phyloP scores from a whole-genome alignment of 2,797 vertebrate genomes.

The Darevskia mixta region DNA sequence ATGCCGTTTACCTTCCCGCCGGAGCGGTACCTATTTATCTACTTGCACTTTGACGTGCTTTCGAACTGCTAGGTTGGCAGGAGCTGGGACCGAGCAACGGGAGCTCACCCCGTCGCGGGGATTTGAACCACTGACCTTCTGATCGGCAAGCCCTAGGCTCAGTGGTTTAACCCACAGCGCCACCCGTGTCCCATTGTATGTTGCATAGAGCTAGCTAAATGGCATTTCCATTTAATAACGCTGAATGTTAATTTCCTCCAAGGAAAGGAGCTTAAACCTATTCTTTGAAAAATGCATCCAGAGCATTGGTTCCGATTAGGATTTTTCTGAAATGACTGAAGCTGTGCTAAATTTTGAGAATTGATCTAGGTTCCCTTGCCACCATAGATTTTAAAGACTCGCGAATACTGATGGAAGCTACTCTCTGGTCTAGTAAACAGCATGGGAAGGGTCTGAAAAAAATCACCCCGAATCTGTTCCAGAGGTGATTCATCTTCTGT shows the following conservation, averaged over 20 bases:
- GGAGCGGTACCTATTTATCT: too few species aligned
- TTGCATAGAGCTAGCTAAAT: slow-evolving; percentile 29
- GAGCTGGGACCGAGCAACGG: too few species aligned
- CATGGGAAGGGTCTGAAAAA: slow-evolving; percentile 19
- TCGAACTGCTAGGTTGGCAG: too few species aligned
- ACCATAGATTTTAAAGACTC: neutral
- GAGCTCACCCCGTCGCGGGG: too few species aligned
- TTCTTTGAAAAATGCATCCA: slow-evolving; percentile 35
- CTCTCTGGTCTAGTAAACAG: neutral
- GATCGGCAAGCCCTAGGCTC: too few species aligned
- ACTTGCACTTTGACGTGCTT: too few species aligned
- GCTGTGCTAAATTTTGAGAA: slow-evolving; percentile 23
- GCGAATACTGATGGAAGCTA: neutral
- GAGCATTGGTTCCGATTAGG: slow-evolving; percentile 18
- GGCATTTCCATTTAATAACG: neutral
- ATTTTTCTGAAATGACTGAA: slow-evolving; percentile 25
- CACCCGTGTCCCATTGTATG: neutral
- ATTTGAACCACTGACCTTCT: too few species aligned
- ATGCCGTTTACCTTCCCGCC: too few species aligned
- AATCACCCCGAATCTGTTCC: slow-evolving; percentile 41
- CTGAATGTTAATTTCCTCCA: neutral
- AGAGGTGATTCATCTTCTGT: slow-evolving; percentile 53
- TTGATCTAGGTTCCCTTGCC: slow-evolving; percentile 18
- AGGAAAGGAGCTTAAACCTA: slow-evolving; percentile 5
- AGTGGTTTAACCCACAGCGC: too few species aligned